Base-by-base conservation (phyloP, 2,113 vertebrate species). In the Smithornis capensis region DNA sequence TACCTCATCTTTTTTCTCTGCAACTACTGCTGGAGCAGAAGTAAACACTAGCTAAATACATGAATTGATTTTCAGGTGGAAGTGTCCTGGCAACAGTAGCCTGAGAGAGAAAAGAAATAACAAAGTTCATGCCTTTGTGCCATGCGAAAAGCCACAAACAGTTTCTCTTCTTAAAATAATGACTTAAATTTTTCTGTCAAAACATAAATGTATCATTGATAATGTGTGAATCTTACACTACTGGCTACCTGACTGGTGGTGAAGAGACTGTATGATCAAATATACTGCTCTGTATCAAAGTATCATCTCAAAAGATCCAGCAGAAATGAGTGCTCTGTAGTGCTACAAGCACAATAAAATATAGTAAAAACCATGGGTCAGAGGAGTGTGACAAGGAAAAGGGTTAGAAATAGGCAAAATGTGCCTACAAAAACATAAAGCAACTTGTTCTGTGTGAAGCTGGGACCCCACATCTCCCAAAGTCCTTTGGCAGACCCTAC, bases 331-430 rank as follows among this genome's bases (percentile, higher is more conserved):
- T 83, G 19, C 14, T 89, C 33, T 69, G 28, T 14, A 60, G 21
- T 22, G 31, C 13, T 76, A 74, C 10, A 86, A 28, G 23, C 21
- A 53, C 9, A 67, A n/a, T 9, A 81, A 70, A 83, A 35, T 4
- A 22, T 3, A 49, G 13, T 31, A 33, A 81, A 65, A 92, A 10
- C 2, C 1, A 45, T 3, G 0, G 0, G 4, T 44, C 29, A 25
- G 4, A 38, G 9, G 14, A 68, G 1, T 18, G 10, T 28, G n/a
- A 49, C 2, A 47, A 56, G 19, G 17, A 49, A n/a, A 87, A 45
- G 12, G 23, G 7, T 62, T 96, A 84, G 69, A 67, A 89, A 83
- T 5, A 62, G 12, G 5, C 38, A 38, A 37, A 75, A 56, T 6
- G 1, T 55, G 52, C 24, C 69, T 24, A 53, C 19, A 47, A 47